Evolutionary conservation across 2,888 invertebrate species (phyloP), one percentile per base, ranked within the genome.

Genomic region (Sturmia bella): DNA sequence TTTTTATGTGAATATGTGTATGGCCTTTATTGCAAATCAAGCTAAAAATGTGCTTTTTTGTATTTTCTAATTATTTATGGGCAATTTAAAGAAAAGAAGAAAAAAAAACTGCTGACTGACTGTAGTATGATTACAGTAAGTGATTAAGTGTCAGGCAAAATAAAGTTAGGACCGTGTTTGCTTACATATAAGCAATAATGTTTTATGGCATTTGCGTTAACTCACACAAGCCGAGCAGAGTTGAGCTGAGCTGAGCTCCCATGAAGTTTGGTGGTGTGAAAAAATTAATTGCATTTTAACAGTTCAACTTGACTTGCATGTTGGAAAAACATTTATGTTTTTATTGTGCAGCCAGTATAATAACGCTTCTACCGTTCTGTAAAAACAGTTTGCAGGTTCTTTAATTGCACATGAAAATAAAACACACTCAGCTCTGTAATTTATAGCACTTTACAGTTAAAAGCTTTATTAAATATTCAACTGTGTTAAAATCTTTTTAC

Each of bases 241-340:
- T 21, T 37, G 4, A 27, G 3, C 32, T 61, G 2, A 19, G 69
- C 37, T 59, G 21, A 45, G 19, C 50, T 54, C 54, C 21, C 76
- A 61, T 76, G 66, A 59, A 76, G 52, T 63, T 24, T 15, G 45
- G 66, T 66, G 45, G 72, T 59, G 73, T 17, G 61, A 73, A 78
- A 79, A 73, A 57, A 82, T 74, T 78, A 78, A 78, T 78, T 78
- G 74, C 57, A 70, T 54, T 78, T 82, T 74, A 82, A 78, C 66
- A 39, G 73, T 37, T 63, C 39, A 69, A 45, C 70, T 82, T 70
- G 66, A 61, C 57, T 78, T 70, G 54, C 45, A 74, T 74, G 70
- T 81, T 68, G 56, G 48, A 66, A 32, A 59, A 5, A 57, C 21
- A 21, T 48, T 48, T 57, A 39, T 50, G 19, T 56, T 54, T 15